Base-by-base conservation (phyloP, 92 coral and sea anemone species). In the Phenganax marumi region DNA sequence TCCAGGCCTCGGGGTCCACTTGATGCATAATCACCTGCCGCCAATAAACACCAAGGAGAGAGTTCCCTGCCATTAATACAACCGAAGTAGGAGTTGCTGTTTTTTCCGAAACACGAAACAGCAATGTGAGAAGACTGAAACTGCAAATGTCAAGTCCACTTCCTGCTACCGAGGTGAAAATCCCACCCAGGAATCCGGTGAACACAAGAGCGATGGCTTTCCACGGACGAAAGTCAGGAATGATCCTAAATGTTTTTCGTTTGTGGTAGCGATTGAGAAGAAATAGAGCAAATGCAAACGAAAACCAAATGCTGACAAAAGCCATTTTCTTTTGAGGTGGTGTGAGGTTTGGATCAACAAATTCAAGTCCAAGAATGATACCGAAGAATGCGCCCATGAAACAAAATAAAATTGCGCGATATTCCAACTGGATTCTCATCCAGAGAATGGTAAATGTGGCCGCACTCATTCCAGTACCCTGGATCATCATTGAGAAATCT, bases 11-110 rank as follows among this genome's bases (percentile, higher is more conserved):
- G 7, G 56, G 0, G 16, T 54, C 53, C 64, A 88, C 76, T 3
- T 77, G 18, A 51, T 82, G 68, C 75, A 79, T 85, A 18, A 88
- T 61, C 11, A 84, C 87, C 62, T 73, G 74, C 3, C 97, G 91
- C 97, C 97, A 92, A 87, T 86, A 92, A 86, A 92, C 84, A 13
- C 97, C 93, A 10, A 92, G 90, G 14, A 92, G 73, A 0, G 93
- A 82, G 88, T 92, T 92, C 62, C 90, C 93, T 74, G 97, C 97
- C 97, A 92, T 92, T 0, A 92, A 76, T 17, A 92, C 88, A 24
- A 92, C 97, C n/a, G 97, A 92, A 0, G 97, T 92, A 3, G 97
- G 97, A 8, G 97, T 88, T 56, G 97, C 93, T 10, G 97, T 92
- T 75, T 92, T 92, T 80, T 92, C 97, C 25, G 90, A 81, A 18